phyloP scores from a whole-genome alignment of 2,113 vertebrate species.

The Gulo gulo region DNA sequence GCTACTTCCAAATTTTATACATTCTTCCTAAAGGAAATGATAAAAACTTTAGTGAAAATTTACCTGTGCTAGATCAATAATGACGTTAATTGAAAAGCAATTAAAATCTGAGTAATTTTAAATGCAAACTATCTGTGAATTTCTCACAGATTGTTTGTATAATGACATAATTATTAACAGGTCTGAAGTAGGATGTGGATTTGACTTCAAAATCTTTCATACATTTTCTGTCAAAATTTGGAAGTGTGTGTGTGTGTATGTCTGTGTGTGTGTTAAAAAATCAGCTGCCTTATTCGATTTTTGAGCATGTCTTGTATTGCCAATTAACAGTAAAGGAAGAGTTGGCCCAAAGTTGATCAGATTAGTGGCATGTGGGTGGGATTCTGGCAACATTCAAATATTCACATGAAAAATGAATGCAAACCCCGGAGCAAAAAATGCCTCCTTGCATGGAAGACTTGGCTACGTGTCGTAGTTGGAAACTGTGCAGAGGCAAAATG shows the following conservation, averaged over 20 bases:
- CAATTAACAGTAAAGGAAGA: conserved; percentile 45
- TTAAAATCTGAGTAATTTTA: conserved; percentile 20
- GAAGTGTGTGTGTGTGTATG: not conserved
- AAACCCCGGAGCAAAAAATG: conserved; percentile 22
- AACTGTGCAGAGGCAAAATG: not conserved
- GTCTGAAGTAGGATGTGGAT: not conserved
- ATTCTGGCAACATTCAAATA: conserved; percentile 52
- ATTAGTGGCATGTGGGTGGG: conserved; percentile 44
- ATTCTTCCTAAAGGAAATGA: conserved; percentile 30
- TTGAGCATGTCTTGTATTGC: conserved; percentile 47
- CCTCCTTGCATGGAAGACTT: not conserved
- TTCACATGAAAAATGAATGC: conserved; percentile 39
- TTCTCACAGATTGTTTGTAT: conserved; percentile 17
- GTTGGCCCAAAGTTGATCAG: conserved; percentile 36
- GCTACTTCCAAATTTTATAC: not conserved
- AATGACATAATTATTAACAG: conserved; percentile 21
- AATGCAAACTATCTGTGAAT: conserved; percentile 8
- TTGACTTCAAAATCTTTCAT: conserved; percentile 41
- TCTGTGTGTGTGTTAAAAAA: not conserved
- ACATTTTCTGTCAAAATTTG: conserved; percentile 23
- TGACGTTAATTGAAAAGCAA: not conserved
- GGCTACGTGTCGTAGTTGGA: conserved; percentile 25
- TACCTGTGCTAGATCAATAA: not conserved
- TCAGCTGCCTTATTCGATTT: not conserved
- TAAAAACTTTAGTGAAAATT: conserved; percentile 1